phyloP scores from a whole-genome alignment of 2,888 invertebrate genomes.

The Drosophila rellima region DNA sequence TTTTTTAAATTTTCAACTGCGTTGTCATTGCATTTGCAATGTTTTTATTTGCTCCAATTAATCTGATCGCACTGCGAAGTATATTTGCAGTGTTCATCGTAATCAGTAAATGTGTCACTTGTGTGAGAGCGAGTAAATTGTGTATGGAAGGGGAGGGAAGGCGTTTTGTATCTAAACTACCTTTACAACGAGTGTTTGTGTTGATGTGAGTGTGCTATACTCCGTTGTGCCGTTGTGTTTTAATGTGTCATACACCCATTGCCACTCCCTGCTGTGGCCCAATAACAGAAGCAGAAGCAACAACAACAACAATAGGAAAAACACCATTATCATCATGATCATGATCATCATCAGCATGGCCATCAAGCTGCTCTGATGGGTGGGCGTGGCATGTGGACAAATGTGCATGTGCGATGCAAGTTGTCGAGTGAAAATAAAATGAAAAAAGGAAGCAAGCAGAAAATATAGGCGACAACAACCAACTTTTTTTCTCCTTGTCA shows the following conservation, averaged over 20 bases:
- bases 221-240: constrained; percentile 55
- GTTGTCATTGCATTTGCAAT: neutral
- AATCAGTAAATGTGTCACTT: constrained; percentile 14
- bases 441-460: constrained; percentile 13
- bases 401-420: constrained; percentile 71
- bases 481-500: constrained; percentile 51
- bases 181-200: constrained; percentile 7
- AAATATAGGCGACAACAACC: constrained; percentile 60
- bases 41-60: constrained; percentile 2
- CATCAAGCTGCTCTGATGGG: constrained; percentile 49
- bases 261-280: constrained; percentile 10
- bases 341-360: constrained; percentile 22
- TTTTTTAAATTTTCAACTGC: too few species aligned
- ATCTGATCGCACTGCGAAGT: neutral
- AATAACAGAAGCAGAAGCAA: constrained; percentile 10
- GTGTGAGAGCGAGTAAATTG: neutral
- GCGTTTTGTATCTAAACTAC: constrained; percentile 43
- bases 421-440: constrained; percentile 26
- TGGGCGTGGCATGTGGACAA: constrained; percentile 69
- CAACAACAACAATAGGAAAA: constrained; percentile 19
- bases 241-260: constrained; percentile 69
- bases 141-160: neutral
- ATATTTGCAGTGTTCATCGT: neutral
- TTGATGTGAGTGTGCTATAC: constrained; percentile 9
- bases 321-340: constrained; percentile 15